Evolutionary conservation across 2,797 vertebrate genomes (phyloP).

Genomic region (Eospalax fontanierii): DNA sequence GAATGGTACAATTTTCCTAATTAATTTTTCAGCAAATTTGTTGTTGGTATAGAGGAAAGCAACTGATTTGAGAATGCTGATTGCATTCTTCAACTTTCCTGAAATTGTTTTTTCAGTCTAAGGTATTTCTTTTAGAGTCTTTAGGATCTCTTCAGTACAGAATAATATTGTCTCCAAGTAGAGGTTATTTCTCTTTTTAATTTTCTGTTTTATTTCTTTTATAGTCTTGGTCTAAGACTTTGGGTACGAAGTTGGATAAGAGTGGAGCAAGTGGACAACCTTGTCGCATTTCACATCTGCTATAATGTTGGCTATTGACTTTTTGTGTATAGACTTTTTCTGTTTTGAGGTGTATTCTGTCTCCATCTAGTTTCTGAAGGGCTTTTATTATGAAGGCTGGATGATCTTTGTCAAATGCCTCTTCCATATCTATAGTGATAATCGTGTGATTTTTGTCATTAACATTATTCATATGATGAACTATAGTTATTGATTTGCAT

Average conservation of each 20-base stretch:
- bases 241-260: not conserved
- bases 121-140: not conserved
- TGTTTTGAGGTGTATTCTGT: not conserved
- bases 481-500: not conserved
- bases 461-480: not conserved
- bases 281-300: not conserved
- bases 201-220: not conserved
- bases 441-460: not conserved
- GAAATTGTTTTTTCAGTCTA: not conserved
- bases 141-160: not conserved
- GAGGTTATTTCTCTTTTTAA: not conserved
- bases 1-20: not conserved
- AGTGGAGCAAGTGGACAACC: not conserved
- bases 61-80: not conserved
- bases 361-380: not conserved
- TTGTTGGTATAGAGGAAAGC: not conserved
- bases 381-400: not conserved
- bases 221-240: not conserved
- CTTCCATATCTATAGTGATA: not conserved
- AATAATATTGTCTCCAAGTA: not conserved
- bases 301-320: too few relatives aligned
- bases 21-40: not conserved
- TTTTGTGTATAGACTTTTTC: not conserved
- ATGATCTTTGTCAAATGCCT: too few relatives aligned
- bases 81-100: not conserved